Conservation (phyloP, 2,113 vertebrate species). For the Dipodomys ordii region DNA sequence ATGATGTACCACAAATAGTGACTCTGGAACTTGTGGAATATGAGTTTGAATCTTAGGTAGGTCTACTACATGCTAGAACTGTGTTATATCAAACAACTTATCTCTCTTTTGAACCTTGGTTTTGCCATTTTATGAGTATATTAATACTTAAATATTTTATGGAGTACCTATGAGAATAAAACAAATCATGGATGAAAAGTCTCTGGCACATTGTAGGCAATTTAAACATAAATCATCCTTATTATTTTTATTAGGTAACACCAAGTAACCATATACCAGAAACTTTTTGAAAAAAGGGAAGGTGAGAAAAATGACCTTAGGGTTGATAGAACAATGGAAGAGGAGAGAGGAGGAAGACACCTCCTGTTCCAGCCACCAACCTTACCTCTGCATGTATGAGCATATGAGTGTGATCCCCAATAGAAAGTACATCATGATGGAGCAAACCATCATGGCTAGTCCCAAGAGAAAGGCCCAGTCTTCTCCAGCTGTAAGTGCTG, state of each 20-base stretch:
- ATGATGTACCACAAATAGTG: background rate
- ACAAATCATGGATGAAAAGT: background rate
- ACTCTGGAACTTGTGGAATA: background rate
- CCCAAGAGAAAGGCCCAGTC: slow-evolving; percentile 95
- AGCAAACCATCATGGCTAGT: slow-evolving; percentile 94
- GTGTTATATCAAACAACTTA: background rate
- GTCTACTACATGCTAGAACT: background rate
- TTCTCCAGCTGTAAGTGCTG: slow-evolving; percentile 95
- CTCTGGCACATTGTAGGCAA: background rate
- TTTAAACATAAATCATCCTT: background rate
- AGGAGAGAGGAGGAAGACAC: background rate
- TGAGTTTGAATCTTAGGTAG: background rate
- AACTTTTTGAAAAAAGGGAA: background rate
- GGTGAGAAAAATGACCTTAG: background rate
- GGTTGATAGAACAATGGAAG: background rate
- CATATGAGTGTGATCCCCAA: slow-evolving; percentile 95
- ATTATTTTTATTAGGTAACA: background rate
- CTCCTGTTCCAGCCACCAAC: rapidly evolving
- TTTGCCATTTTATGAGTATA: background rate
- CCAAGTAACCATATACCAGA: background rate
- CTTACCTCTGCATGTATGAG: slow-evolving; percentile 95
- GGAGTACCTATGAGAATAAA: background rate
- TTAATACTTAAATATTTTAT: background rate
- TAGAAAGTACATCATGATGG: slow-evolving; percentile 96
- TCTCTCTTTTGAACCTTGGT: background rate